Evolutionary conservation across 1,140 invertebrate genomes (phyloP), one percentile per base, ranked within the genome.

Genomic region (Andrena cerasifolii): DNA sequence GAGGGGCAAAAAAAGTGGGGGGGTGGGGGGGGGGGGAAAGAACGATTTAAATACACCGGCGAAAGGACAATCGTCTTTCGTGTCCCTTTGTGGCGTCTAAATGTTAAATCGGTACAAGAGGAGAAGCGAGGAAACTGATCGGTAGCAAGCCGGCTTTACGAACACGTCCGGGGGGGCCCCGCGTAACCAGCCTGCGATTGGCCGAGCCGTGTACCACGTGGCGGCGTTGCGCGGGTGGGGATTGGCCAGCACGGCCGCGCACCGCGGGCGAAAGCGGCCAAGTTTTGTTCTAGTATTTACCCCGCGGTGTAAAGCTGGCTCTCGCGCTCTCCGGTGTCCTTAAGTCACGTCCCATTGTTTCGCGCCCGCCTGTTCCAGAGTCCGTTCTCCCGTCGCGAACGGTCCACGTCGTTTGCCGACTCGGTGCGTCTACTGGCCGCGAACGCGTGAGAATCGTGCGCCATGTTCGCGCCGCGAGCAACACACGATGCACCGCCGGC

Each of bases 281-380:
- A 86, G 86, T 85, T 88, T 89, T 82, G 82, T 90, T 88, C 86
- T 87, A 80, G 85, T 87, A 86, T 90, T 89, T 87, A 87, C 81
- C 80, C 76, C 83, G 84, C 82, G 83, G 73, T 86, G 84, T 82
- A 83, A 88, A 89, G 87, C 72, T 75, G 80, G 79, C 63, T 82
- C 70, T 79, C 73, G 63, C 58, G 74, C 76, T 58, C 62, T 72
- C 40, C 59, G 51, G 58, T 63, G 59, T 72, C 70, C 65, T 65
- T 79, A 74, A 68, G 67, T 84, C 74, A 79, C 74, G 78, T 80
- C 71, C 77, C 61, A 76, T 79, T 73, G 63, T 86, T 53, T 10
- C 70, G 65, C 53, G 53, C 33, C 47, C 24, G 47, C 14, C 31
- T 40, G 36, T 40, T 36, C 36, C 51, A 36, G 43, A 31, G 45